Evolutionary conservation across 1,140 invertebrate genomes (phyloP), one percentile per base, ranked within the genome.

Genomic region (Ylistrum balloti): DNA sequence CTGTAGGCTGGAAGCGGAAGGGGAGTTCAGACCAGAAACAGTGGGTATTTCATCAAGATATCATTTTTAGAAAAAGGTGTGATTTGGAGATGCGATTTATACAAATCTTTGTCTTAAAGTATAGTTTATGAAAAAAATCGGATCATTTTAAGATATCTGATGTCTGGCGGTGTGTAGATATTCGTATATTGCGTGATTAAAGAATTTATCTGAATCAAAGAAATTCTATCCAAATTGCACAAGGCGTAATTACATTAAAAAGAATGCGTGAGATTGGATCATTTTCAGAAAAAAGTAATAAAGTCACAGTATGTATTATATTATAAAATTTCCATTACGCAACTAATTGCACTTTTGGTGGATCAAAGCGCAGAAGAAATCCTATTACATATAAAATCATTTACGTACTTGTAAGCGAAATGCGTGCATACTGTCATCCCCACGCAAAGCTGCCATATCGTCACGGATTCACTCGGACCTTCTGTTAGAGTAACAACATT

Each of bases 291-390:
- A 74, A 74, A 74, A 3, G 5, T 11, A 28, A 74, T 74, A 11
- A 74, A 74, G 56, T 74, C 1, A 74, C 56, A 74, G 56, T 17
- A 3, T n/a, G 22, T 74, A 74, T 56, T 7, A 56, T 20, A 56
- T 74, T 74, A 74, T 74, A 74, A 74, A 74, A 28, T 28, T 74
- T 74, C 9, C 56, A 28, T 74, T 74, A 17, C 56, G 28, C 56
- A 74, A 74, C 22, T 74, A 74, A 74, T 74, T 28, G 56, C 56
- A 74, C 56, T 74, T n/a, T 5, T 28, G 56, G 56, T 74, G 56
- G 56, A 74, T 74, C 56, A 74, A 74, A 74, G 56, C 56, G 5
- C 56, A 74, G n/a, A 28, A n/a, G 56, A n/a, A 74, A 74, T 74
- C 56, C 56, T 22, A 28, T 74, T 74, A 74, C 11, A 28, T 74